phyloP scores from a whole-genome alignment of 1,140 invertebrate genomes.

The Tyrophagus putrescentiae region DNA sequence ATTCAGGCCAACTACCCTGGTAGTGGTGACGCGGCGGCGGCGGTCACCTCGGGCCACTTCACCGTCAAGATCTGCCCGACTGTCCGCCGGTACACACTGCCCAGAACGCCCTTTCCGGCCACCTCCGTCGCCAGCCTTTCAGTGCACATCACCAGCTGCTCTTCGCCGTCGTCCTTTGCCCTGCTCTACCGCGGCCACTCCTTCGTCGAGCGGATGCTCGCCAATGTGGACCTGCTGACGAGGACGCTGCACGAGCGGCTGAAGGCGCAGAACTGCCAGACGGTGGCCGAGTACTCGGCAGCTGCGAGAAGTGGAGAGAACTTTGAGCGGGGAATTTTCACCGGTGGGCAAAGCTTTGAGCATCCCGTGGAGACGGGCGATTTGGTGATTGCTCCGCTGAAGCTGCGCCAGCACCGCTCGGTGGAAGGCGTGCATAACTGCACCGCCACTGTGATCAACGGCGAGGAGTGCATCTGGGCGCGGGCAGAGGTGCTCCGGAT shows the following conservation, averaged over 20 bases:
- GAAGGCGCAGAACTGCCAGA: too few species aligned
- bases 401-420: neutral
- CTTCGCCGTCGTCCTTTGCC: neutral
- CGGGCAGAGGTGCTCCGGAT: neutral
- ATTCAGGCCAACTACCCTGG: too few species aligned
- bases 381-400: slow-evolving; percentile 2
- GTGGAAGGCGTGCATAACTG: neutral
- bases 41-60: neutral
- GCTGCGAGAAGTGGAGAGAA: neutral
- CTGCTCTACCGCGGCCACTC: neutral
- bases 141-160: neutral
- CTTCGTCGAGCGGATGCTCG: neutral
- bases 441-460: neutral
- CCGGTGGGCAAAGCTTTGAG: neutral
- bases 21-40: too few species aligned
- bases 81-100: neutral
- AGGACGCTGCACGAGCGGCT: neutral
- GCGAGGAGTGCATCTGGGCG: neutral
- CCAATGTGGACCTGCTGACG: neutral
- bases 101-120: neutral
- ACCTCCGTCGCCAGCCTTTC: neutral
- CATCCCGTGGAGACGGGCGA: neutral
- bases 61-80: neutral
- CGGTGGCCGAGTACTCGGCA: too few species aligned
- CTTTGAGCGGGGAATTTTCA: neutral